Conservation (phyloP, 2,113 vertebrate genomes). For the Ochotona curzoniae region DNA sequence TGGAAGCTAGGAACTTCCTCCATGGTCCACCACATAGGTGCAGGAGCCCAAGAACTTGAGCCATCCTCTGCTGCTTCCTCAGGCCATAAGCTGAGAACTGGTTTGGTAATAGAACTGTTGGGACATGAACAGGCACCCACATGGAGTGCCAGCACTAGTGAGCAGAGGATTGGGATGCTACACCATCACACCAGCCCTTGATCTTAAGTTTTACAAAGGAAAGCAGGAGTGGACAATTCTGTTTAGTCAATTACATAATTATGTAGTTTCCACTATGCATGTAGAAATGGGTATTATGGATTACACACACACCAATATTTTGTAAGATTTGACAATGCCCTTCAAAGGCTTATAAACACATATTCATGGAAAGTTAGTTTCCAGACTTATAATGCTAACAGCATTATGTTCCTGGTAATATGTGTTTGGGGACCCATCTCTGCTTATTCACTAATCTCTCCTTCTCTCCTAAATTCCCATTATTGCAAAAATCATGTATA, state of each 20-base stretch:
- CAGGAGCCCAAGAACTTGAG: too few relatives aligned
- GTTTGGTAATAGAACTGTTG: too few relatives aligned
- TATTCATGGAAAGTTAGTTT: neutral
- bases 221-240: neutral
- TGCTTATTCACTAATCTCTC: neutral
- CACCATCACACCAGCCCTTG: too few relatives aligned
- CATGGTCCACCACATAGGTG: too few relatives aligned
- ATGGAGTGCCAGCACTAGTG: too few relatives aligned
- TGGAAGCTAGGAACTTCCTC: too few relatives aligned
- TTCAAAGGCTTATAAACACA: neutral
- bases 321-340: neutral
- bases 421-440: neutral
- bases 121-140: too few relatives aligned
- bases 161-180: too few relatives aligned
- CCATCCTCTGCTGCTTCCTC: too few relatives aligned
- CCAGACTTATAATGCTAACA: neutral
- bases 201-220: neutral
- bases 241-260: neutral
- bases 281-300: neutral
- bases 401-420: neutral
- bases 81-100: too few relatives aligned
- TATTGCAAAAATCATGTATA: neutral
- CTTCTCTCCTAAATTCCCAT: too few relatives aligned
- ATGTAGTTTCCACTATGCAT: neutral
- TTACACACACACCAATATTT: neutral